These are phyloP conservation scores for Ptychodera flava DNA, from an alignment of 35 echinoderm and acorn worm genomes.

Conservation along the genomic window DNA sequence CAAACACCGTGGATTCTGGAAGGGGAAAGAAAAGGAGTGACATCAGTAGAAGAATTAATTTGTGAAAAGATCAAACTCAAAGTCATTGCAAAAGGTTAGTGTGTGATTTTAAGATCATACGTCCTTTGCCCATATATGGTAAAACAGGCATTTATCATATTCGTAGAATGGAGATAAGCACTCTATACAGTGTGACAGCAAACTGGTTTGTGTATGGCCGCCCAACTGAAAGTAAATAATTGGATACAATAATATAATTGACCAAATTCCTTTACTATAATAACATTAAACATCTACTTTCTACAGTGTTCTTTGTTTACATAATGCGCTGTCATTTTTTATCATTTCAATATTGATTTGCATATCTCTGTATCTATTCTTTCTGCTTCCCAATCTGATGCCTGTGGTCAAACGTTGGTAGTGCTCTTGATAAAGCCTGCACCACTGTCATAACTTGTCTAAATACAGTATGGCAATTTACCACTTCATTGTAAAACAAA, in stretches of 20 bases:
- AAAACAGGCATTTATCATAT: neutral
- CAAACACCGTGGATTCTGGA: constrained; percentile 89
- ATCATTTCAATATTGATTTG: too few relatives aligned
- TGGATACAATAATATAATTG: neutral
- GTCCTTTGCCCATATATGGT: neutral
- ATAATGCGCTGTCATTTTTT: too few relatives aligned
- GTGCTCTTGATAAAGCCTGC: too few relatives aligned
- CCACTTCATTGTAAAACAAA: too few relatives aligned
- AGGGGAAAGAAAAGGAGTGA: constrained; percentile 71
- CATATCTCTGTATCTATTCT: too few relatives aligned
- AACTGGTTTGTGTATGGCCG: neutral
- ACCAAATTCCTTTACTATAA: neutral
- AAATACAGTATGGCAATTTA: too few relatives aligned
- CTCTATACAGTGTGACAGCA: neutral
- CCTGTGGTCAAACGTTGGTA: too few relatives aligned
- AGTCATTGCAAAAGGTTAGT: constrained; percentile 67
- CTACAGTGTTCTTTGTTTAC: too few relatives aligned
- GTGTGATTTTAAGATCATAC: neutral
- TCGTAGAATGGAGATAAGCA: neutral
- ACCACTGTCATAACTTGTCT: too few relatives aligned
- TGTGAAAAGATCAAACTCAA: constrained; percentile 61
- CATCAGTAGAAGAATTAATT: constrained; percentile 79
- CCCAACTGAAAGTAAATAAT: neutral
- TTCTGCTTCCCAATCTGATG: too few relatives aligned
- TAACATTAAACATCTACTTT: too few relatives aligned